A percentile compares a stretch with the other conserved stretches of the same genome.
These are phyloP conservation scores for Anhinga anhinga DNA, from an alignment of 2,113 vertebrate species.

Conservation along the genomic window DNA sequence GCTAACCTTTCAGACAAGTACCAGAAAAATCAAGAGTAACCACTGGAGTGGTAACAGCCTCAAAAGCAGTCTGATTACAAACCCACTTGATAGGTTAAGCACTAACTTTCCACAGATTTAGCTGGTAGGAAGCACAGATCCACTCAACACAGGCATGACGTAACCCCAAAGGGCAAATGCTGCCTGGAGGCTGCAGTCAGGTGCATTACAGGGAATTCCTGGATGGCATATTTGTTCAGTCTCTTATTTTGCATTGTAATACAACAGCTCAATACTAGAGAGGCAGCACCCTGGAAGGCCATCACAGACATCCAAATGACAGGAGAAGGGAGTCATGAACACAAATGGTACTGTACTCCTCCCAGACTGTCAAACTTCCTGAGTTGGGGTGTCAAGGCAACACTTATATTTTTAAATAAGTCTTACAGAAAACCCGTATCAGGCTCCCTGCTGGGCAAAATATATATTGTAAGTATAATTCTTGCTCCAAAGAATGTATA, in stretches of 20 bases:
- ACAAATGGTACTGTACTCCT: not conserved
- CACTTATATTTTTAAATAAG: not conserved
- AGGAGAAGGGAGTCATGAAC: not conserved
- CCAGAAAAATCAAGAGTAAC: not conserved
- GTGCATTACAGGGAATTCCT: not conserved
- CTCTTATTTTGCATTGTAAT: not conserved
- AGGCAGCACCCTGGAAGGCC: not conserved
- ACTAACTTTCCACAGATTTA: not conserved
- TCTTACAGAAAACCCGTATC: not conserved
- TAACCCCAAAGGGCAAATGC: not conserved
- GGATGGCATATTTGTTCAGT: not conserved
- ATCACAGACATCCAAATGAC: not conserved
- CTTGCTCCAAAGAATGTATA: not conserved
- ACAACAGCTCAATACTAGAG: not conserved
- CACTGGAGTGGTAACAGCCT: not conserved
- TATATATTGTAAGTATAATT: not conserved
- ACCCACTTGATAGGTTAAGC: not conserved
- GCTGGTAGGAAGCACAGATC: not conserved
- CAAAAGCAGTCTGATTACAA: not conserved
- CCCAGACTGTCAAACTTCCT: not conserved
- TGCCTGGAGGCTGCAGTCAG: not conserved
- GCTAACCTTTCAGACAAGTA: not conserved
- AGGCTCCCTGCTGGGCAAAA: not conserved
- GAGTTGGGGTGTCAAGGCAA: not conserved
- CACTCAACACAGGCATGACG: not conserved